Evolutionary conservation across 2,113 vertebrate species (phyloP).

Genomic region (Spheniscus mendiculus): DNA sequence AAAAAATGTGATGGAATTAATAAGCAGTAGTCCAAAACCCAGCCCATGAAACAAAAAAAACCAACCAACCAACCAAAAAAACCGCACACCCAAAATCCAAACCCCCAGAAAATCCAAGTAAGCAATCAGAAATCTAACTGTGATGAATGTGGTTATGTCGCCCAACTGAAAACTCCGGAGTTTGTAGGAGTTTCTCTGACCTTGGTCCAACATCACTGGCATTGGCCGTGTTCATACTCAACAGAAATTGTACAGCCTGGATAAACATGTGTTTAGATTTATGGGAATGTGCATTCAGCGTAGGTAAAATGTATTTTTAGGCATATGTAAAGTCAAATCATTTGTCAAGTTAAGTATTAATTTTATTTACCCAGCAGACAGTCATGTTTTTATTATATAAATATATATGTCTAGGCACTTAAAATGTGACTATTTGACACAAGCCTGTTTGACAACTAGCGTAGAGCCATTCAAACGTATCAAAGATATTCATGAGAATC

Average conservation of each 20-base stretch:
- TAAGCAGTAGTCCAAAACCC: background rate
- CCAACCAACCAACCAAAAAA: background rate
- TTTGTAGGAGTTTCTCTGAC: background rate
- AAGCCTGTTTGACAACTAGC: background rate
- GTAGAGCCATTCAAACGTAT: background rate
- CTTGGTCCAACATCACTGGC: background rate
- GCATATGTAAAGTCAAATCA: background rate
- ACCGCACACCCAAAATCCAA: background rate
- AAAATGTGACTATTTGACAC: background rate
- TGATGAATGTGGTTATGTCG: background rate
- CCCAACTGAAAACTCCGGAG: background rate
- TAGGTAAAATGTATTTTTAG: background rate
- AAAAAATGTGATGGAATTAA: background rate
- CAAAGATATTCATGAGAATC: background rate
- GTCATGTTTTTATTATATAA: background rate
- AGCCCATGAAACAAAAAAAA: background rate
- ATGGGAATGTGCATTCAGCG: background rate
- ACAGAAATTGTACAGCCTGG: background rate
- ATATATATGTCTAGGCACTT: conserved; percentile 30
- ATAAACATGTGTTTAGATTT: background rate
- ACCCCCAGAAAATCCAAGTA: background rate
- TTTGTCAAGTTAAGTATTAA: background rate
- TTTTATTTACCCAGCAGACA: conserved; percentile 33
- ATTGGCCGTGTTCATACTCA: rapidly evolving
- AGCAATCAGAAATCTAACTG: background rate